Conservation (phyloP, 2,888 invertebrate species). For the Chymomyza amoena region DNA sequence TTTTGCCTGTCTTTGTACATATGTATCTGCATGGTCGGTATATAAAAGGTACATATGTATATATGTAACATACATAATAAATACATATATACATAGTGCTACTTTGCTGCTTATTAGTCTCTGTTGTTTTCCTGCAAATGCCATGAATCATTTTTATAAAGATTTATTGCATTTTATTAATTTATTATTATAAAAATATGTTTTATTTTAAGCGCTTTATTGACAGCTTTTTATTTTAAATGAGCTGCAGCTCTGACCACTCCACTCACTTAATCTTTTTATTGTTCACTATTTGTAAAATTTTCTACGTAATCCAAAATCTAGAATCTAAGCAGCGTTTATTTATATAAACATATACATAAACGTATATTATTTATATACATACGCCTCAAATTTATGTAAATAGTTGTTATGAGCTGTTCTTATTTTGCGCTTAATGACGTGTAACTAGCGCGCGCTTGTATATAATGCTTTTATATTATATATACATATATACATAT, state of each 20-base stretch:
- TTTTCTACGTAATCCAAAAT: too few relatives aligned
- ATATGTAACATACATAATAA: neutral
- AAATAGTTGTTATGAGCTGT: slow-evolving; percentile 49
- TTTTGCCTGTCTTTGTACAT: neutral
- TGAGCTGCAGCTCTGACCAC: too few relatives aligned
- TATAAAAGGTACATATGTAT: neutral
- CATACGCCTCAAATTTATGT: slow-evolving; percentile 14
- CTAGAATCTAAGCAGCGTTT: neutral
- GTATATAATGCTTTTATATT: slow-evolving; percentile 22
- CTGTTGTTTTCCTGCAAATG: neutral
- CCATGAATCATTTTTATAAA: neutral
- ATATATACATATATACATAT: slow-evolving; percentile 36
- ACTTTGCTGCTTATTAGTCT: neutral
- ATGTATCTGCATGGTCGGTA: neutral
- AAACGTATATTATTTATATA: slow-evolving; percentile 8
- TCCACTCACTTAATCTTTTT: too few relatives aligned
- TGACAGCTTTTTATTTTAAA: too few relatives aligned
- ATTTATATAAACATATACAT: neutral
- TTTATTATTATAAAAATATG: neutral
- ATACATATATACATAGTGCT: neutral
- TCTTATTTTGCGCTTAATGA: slow-evolving; percentile 70
- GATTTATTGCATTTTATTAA: neutral
- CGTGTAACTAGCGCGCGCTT: slow-evolving; percentile 63
- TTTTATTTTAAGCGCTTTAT: neutral
- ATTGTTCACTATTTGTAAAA: too few relatives aligned